Conservation (phyloP, 1,140 invertebrate genomes). For the Nymphalis io region DNA sequence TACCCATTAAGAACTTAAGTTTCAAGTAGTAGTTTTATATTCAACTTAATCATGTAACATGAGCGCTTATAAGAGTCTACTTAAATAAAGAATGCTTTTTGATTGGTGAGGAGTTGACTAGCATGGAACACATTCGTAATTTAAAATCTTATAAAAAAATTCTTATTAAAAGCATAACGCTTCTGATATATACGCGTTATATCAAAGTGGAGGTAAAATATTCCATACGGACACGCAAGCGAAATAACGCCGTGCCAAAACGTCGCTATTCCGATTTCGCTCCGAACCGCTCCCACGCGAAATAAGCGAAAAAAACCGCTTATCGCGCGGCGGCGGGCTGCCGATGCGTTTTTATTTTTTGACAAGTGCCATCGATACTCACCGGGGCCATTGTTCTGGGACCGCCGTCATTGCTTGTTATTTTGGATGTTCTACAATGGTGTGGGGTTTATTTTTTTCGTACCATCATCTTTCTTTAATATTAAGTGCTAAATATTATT, state of each 20-base stretch:
- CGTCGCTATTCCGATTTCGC: conserved; percentile 47
- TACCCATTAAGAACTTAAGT: too few relatives aligned
- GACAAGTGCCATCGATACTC: conserved; percentile 70
- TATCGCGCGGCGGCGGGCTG: conserved; percentile 49
- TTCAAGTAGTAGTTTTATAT: too few relatives aligned
- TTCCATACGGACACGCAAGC: conserved; percentile 29
- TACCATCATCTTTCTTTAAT: conserved; percentile 1
- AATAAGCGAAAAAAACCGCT: conserved; percentile 44
- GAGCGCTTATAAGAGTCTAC: too few relatives aligned
- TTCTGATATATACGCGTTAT: background rate
- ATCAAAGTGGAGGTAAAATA: background rate
- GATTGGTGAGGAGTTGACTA: too few relatives aligned
- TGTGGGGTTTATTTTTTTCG: conserved; percentile 14
- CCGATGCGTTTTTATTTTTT: conserved; percentile 68
- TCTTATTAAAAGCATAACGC: background rate
- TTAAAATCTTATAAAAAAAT: too few relatives aligned
- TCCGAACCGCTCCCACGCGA: conserved; percentile 46
- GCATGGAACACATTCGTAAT: too few relatives aligned
- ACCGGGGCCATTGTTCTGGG: conserved; percentile 60
- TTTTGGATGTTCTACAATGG: conserved; percentile 46
- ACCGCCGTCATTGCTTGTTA: conserved; percentile 60
- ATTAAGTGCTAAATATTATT: background rate
- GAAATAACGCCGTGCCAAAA: conserved; percentile 40
- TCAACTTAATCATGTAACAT: too few relatives aligned
- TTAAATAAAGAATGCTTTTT: too few relatives aligned